A percentile compares a stretch with the other conserved stretches of the same genome.
Conservation (phyloP, 2,797 vertebrate species). For the Glyptemys insculpta region DNA sequence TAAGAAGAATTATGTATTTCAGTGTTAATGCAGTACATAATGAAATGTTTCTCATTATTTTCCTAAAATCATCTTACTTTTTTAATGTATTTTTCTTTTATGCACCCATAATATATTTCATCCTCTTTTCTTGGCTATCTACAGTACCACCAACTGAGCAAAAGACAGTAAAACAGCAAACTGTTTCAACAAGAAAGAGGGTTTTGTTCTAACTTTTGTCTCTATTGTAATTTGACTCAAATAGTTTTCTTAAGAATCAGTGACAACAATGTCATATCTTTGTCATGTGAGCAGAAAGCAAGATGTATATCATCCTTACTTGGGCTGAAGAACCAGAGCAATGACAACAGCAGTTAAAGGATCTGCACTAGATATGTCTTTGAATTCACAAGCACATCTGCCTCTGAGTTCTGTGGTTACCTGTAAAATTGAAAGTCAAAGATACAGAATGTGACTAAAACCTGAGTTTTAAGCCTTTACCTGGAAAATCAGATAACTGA, state of each 20-base stretch:
- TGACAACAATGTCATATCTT: conserved; percentile 29
- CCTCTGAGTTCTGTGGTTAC: not conserved
- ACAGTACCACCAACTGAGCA: conserved; percentile 47
- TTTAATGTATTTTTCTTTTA: conserved; percentile 49
- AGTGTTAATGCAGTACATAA: conserved; percentile 58
- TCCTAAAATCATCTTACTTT: conserved; percentile 71
- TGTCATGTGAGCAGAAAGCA: conserved; percentile 33
- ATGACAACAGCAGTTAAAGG: not conserved
- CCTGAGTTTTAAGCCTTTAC: not conserved
- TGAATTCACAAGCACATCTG: conserved; percentile 1
- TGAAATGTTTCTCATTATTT: conserved; percentile 72
- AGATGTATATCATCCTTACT: conserved; percentile 5
- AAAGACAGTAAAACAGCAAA: conserved; percentile 30
- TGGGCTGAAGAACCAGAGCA: conserved; percentile 47
- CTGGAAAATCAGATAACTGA: not conserved
- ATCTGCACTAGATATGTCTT: not conserved
- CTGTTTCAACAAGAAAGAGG: conserved; percentile 36
- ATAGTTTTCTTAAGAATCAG: conserved; percentile 48
- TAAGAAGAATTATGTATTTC: conserved; percentile 69
- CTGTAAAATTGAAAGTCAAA: not conserved
- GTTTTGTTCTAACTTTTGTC: conserved; percentile 54
- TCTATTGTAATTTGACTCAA: conserved; percentile 16
- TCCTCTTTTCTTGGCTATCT: conserved; percentile 16
- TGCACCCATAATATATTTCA: conserved; percentile 34
- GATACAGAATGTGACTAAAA: not conserved